Evolutionary conservation across 2,888 invertebrate genomes (phyloP).

Genomic region (Seira ritae): DNA sequence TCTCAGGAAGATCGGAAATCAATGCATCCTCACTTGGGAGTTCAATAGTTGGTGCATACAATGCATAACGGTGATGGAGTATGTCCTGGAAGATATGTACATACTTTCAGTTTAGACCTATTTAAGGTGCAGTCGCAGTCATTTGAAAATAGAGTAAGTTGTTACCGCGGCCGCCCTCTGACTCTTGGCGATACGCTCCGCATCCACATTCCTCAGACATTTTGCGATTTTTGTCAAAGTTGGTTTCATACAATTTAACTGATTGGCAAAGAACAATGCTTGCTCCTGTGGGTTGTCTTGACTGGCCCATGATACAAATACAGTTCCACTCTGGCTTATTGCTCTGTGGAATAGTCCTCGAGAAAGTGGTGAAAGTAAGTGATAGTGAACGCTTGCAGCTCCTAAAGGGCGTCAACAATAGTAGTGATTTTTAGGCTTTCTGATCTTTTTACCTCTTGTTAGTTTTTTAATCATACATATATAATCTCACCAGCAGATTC

Average conservation of each 20-base stretch:
- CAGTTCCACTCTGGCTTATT: constrained; percentile 63
- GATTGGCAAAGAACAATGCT: constrained; percentile 42
- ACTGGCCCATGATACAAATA: constrained; percentile 53
- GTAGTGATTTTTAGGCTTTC: neutral
- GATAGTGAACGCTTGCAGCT: constrained; percentile 42
- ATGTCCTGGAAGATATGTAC: constrained; percentile 46
- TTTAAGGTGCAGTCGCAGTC: too few relatives aligned
- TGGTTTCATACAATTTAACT: constrained; percentile 49
- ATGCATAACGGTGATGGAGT: constrained; percentile 44
- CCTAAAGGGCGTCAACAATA: constrained; percentile 11
- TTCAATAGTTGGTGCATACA: constrained; percentile 63
- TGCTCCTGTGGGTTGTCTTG: constrained; percentile 55
- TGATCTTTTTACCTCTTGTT: neutral
- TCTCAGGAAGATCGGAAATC: constrained; percentile 32
- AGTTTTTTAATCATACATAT: neutral
- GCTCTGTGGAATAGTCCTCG: constrained; percentile 55
- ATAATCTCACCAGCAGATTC: constrained; percentile 38
- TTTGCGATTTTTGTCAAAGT: constrained; percentile 35
- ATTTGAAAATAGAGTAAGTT: neutral
- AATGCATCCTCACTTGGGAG: constrained; percentile 19
- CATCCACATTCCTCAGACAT: constrained; percentile 50
- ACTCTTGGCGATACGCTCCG: constrained; percentile 48
- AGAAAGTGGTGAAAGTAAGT: constrained; percentile 29
- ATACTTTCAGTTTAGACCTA: neutral
- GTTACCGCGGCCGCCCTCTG: constrained; percentile 58